Conservation (phyloP, 2,797 vertebrate genomes). For the Hozukius guyotensis region DNA sequence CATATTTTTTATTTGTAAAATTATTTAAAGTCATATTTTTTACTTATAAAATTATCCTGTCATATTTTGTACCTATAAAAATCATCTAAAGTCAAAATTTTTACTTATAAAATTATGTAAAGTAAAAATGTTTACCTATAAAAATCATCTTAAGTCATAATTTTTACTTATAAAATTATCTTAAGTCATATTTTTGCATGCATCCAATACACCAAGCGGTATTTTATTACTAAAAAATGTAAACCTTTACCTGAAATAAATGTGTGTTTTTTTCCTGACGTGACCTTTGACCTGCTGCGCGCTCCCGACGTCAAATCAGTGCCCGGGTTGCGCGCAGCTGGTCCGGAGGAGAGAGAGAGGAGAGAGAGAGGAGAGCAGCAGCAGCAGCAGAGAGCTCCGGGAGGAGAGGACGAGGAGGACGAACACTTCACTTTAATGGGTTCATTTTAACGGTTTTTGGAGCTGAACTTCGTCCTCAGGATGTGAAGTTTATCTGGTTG, state of each 20-base stretch:
- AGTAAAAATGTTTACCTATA: too few relatives aligned
- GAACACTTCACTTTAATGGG: not conserved
- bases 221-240: not conserved
- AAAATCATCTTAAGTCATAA: too few relatives aligned
- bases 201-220: not conserved
- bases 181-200: too few relatives aligned
- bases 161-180: too few relatives aligned
- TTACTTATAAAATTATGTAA: too few relatives aligned
- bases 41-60: too few relatives aligned
- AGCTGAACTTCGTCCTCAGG: not conserved
- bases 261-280: not conserved
- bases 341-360: not conserved
- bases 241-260: not conserved
- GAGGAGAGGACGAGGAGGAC: too few relatives aligned
- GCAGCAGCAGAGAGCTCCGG: not conserved
- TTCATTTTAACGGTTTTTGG: fast-evolving
- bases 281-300: slow-evolving; percentile 50
- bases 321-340: slow-evolving; percentile 13
- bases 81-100: too few relatives aligned
- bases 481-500: not conserved
- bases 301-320: slow-evolving; percentile 38
- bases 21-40: too few relatives aligned
- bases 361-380: not conserved
- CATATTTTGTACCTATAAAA: too few relatives aligned
- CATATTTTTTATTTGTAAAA: too few relatives aligned